Percentiles rank a stretch among this genome's conserved stretches.
Evolutionary conservation across 2,888 invertebrate species (phyloP).

Genomic region (Aproaerema taeniolella): DNA sequence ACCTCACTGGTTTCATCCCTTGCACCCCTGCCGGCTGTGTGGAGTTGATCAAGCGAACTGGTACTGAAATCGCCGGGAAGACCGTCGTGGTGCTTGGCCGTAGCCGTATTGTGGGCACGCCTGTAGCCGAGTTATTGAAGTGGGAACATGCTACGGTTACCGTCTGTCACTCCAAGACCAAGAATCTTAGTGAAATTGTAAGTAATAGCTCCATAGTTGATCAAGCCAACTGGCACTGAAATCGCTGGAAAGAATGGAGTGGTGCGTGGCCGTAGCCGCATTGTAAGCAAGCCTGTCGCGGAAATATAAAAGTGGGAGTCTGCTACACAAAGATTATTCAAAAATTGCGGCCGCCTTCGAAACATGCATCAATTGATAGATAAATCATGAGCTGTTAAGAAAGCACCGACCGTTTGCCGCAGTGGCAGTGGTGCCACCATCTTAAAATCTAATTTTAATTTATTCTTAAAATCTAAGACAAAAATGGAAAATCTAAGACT

Average conservation of each 20-base stretch:
- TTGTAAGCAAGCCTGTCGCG: conserved; percentile 97
- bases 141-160: conserved; percentile 99
- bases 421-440: too few species aligned
- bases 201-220: conserved; percentile 82
- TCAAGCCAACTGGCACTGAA: conserved; percentile 85
- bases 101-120: conserved; percentile 98
- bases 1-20: conserved; percentile 92
- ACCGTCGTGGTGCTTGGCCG: conserved; percentile 96
- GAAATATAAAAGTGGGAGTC: conserved; percentile 97
- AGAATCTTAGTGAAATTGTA: conserved; percentile 86
- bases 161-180: conserved; percentile 96
- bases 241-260: conserved; percentile 92
- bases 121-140: conserved; percentile 94
- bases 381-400: too few species aligned
- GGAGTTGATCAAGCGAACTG: conserved; percentile 91
- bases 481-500: too few species aligned
- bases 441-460: too few species aligned
- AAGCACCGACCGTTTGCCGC: too few species aligned
- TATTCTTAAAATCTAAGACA: too few species aligned
- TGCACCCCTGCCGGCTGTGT: conserved; percentile 98
- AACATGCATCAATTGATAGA: too few species aligned
- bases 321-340: too few species aligned
- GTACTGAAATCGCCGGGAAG: conserved; percentile 87
- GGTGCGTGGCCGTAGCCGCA: conserved; percentile 97
- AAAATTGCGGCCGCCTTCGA: too few species aligned